These are phyloP conservation scores for Alviniconcha strummeri DNA, from an alignment of 2,888 invertebrate genomes.

Conservation along the genomic window DNA sequence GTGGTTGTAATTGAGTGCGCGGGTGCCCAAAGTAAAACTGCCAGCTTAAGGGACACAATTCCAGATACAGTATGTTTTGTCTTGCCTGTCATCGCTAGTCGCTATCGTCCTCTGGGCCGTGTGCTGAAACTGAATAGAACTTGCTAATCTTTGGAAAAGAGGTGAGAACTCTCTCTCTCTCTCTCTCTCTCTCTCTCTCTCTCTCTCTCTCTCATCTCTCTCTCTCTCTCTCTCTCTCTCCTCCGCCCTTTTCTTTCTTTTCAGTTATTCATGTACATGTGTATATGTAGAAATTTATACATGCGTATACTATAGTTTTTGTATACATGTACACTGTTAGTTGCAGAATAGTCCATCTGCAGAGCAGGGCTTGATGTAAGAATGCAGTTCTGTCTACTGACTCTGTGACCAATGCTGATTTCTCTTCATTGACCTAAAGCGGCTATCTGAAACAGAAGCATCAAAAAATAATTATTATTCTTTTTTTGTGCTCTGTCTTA, in stretches of 20 bases:
- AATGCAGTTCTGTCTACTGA: neutral
- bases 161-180: neutral
- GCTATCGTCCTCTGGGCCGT: neutral
- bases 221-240: neutral
- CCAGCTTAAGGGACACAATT: too few relatives aligned
- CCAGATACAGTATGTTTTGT: too few relatives aligned
- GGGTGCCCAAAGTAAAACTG: too few relatives aligned
- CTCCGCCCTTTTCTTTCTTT: neutral
- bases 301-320: neutral
- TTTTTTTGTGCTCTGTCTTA: too few relatives aligned
- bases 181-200: constrained; percentile 1
- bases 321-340: neutral
- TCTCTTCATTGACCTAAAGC: neutral
- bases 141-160: too few relatives aligned
- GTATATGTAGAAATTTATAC: neutral
- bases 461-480: too few relatives aligned
- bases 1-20: too few relatives aligned
- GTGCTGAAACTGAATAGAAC: too few relatives aligned
- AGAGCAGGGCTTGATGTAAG: neutral
- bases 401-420: neutral
- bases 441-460: too few relatives aligned
- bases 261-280: neutral
- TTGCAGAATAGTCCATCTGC: neutral
- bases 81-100: neutral
- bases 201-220: neutral